Evolutionary conservation across 2,113 vertebrate genomes (phyloP), one percentile per base, ranked within the genome.

Genomic region (Siphamia tubifer): DNA sequence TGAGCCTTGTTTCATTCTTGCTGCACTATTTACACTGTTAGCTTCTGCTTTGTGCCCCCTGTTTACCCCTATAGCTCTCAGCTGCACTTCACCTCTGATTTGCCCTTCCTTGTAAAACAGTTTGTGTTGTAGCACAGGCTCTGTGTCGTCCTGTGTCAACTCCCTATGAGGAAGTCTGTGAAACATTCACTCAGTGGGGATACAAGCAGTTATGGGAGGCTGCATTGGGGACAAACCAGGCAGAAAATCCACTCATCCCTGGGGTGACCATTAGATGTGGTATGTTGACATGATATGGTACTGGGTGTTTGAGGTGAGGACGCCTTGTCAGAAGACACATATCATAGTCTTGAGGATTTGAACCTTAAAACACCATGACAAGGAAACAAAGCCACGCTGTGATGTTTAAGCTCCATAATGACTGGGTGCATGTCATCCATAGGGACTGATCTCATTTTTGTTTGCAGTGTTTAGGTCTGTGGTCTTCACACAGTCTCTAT

Each of bases 231-330:
- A 57, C 69, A 84, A 91, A 67, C 78, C 89, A 88, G 82, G 79
- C 89, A 89, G 87, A 90, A 92, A 85, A 91, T 91, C 86, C 83
- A 78, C 80, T 88, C 73, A 73, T 85, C 57, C 45, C 62, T 42
- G 49, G 48, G 81, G 68, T 82, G 80, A 80, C 81, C 82, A 82
- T 84, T 89, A 83, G 58, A 83, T 49, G 38, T 47, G 75, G 62
- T 73, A 40, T 68, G 35, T 35, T 77, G 82, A 79, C 72, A 58
- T 70, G 75, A 80, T 56, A 69, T 32, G 24, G 45, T 51, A 60
- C 54, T 44, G 44, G 55, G 55, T 55, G 77, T 65, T 63, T 75
- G 45, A 74, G 81, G 66, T 77, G 74, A 75, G 63, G 65, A 71
- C 66, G 39, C 49, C 52, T 66, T n/a, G 6, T 68, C 54, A 68